These are phyloP conservation scores for Piaya cayana DNA, from an alignment of 2,113 vertebrate genomes.

Conservation along the genomic window DNA sequence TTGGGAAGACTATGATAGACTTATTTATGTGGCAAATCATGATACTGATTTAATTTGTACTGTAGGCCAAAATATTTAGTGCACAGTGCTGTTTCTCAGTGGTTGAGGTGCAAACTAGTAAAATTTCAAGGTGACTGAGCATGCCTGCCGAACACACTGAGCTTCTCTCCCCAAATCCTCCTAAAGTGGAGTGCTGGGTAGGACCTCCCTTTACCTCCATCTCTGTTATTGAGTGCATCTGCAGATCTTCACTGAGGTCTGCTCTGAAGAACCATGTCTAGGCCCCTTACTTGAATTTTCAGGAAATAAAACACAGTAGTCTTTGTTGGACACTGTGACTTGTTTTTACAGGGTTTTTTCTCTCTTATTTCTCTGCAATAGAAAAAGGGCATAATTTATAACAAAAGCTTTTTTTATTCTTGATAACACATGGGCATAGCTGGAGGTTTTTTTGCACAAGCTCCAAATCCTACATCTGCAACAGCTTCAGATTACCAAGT, in stretches of 20 bases:
- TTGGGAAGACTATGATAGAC: neutral
- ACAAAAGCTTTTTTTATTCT: neutral
- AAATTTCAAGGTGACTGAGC: neutral
- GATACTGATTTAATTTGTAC: neutral
- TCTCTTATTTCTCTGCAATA: neutral
- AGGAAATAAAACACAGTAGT: neutral
- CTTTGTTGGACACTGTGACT: neutral
- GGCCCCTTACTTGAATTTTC: neutral
- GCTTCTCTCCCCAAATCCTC: neutral
- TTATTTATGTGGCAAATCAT: neutral
- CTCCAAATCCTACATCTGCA: neutral
- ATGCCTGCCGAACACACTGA: neutral
- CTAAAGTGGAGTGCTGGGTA: neutral
- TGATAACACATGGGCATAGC: neutral
- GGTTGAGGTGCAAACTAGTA: neutral
- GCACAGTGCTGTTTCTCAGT: neutral
- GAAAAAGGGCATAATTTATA: neutral
- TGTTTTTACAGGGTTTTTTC: neutral
- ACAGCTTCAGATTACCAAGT: neutral
- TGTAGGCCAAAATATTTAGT: neutral
- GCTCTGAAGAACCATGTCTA: neutral
- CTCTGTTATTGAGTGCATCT: neutral
- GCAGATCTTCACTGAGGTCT: neutral
- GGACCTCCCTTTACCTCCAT: neutral
- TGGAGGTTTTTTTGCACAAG: neutral